Base-by-base conservation (phyloP, 2,113 vertebrate species). In the Cyanoliseus patagonus region DNA sequence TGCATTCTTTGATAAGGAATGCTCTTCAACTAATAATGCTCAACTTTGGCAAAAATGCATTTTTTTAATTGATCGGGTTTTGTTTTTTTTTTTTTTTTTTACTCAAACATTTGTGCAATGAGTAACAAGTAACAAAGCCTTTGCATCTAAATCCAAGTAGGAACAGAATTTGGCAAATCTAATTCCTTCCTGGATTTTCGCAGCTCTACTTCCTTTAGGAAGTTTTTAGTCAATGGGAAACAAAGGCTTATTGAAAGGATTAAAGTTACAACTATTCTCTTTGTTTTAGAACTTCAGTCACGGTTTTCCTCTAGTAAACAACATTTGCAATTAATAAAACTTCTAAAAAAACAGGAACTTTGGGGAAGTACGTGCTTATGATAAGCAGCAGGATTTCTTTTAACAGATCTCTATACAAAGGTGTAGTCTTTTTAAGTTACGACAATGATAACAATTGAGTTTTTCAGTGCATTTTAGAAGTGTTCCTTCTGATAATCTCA, bases 171-270 rank as follows among this genome's bases (percentile, higher is more conserved):
- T 97, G 96, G 95, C 95, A 98, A 98, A 97, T 98, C 97, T 96
- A 98, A 98, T 97, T 98, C 97, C 97, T 98, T 98, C 97, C 98
- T 98, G 97, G 97, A 97, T 98, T 97, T 97, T 98, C 97, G 96
- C 97, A 96, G 97, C 97, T 98, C 96, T 97, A 95, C 97, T 98
- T 98, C 98, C 98, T 98, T 97, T 80, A 98, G 98, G 99, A 99
- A 99, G 98, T 98, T 98, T 98, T 98, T 96, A 96, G 98, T 98
- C 96, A 98, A 98, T 99, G 98, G 98, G 98, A 99, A 99, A 98
- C 99, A 98, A 98, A 98, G 95, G 94, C 97, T 98, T 98, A 98
- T 98, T 98, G 98, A 98, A 98, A 98, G 97, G 97, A 98, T 98
- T 97, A 98, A 98, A 98, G 97, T 94, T 92, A 70, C 93, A 96